Base-by-base conservation (phyloP, 2,113 vertebrate species). In the Pedetes capensis region DNA sequence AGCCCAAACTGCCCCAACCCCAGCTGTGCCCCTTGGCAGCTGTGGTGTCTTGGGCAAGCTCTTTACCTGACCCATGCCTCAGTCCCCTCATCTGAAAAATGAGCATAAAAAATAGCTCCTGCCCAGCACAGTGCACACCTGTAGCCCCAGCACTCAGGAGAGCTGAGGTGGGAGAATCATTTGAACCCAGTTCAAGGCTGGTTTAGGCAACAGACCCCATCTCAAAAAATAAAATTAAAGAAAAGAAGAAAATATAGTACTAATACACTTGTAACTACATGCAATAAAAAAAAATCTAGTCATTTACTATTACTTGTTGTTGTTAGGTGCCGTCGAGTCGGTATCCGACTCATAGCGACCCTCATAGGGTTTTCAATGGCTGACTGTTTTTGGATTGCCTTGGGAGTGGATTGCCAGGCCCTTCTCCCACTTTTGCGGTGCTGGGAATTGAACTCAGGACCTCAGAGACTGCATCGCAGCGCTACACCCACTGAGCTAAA, bases 11-110 rank as follows among this genome's bases (percentile, higher is more conserved):
- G 25, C 10, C 74, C 61, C 91, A n/a, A 47, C 20, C 51, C 34
- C 61, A 32, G 37, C 25, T 72, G 71, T 82, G 34, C 42, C 83
- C 47, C 37, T 64, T 76, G 47, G 61, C 5, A 72, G 32, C 69
- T 61, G 27, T 29, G 61, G 74, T 55, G 44, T 3, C 75, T 51
- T 34, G 82, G n/a, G 29, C 55, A 71, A 82, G 49, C 39, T 78
- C 59, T 51, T 66, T 69, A 39, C 87, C 18, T 39, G 53, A 13
- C 29, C 53, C 1, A 8, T 34, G 51, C 37, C 87, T 93, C 78
- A 22, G 63, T 79, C 86, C 94, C 51, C n/a, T 69, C 11, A 57
- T 44, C 69, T 64, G 69, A 79, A 91, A 91, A 93, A 87, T 13
- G 3, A 85, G n/a, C 74, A 57, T 55, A 7, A 27, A 95, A 80